These are phyloP conservation scores for Cuculus canorus DNA, from an alignment of 2,797 vertebrate species.

Conservation along the genomic window DNA sequence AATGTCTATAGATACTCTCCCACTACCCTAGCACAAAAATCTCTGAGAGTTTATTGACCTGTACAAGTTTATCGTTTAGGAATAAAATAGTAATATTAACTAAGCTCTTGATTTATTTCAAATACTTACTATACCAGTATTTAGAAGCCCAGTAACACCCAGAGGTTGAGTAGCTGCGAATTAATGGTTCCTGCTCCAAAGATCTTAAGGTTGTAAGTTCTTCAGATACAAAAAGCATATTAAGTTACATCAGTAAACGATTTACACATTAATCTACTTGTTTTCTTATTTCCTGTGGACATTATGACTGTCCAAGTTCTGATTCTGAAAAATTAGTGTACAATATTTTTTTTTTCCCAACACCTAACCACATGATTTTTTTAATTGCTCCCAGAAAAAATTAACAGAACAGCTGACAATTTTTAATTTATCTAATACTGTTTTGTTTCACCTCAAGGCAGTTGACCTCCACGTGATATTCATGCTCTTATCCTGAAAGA, in stretches of 20 bases:
- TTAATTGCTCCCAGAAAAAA: background rate
- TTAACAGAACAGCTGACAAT: background rate
- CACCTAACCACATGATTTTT: background rate
- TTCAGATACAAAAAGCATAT: background rate
- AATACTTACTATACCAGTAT: background rate
- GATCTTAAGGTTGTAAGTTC: background rate
- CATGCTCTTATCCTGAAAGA: background rate
- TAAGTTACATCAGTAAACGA: background rate
- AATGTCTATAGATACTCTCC: background rate
- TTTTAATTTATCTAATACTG: background rate
- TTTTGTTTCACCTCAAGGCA: background rate
- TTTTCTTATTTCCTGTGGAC: background rate
- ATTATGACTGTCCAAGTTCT: background rate
- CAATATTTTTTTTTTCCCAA: background rate
- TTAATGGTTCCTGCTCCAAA: background rate
- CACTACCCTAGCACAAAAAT: background rate
- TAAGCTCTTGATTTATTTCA: background rate
- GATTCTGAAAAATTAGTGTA: background rate
- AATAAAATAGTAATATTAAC: background rate
- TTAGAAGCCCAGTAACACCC: background rate
- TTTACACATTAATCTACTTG: rapidly evolving
- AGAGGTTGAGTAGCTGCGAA: background rate
- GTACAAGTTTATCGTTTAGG: background rate
- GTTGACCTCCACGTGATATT: background rate
- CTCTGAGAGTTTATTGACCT: background rate